phyloP scores from a whole-genome alignment of 2,113 vertebrate genomes.

The Tachysurus vachellii region DNA sequence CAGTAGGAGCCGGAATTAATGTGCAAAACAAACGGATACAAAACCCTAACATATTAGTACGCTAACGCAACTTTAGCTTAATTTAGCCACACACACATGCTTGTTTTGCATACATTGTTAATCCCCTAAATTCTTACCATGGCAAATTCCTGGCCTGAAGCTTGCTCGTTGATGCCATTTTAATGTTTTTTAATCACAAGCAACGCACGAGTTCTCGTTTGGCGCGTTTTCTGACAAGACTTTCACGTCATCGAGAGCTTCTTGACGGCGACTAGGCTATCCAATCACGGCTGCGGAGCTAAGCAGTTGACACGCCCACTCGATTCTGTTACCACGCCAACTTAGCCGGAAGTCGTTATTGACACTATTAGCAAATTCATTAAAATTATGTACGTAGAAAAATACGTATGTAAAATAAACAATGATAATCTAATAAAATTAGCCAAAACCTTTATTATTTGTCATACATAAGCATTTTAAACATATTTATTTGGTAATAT shows the following conservation, averaged over 20 bases:
- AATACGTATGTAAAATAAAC: neutral
- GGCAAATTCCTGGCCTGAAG: slow-evolving; percentile 68
- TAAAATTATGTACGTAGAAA: neutral
- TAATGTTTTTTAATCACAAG: neutral
- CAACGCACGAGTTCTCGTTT: slow-evolving; percentile 49
- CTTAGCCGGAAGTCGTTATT: neutral
- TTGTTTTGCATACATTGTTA: neutral
- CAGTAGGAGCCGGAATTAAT: neutral
- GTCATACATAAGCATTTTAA: neutral
- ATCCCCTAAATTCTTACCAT: slow-evolving; percentile 64
- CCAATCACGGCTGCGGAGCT: slow-evolving; percentile 40
- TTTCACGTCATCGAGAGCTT: neutral
- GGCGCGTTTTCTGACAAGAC: slow-evolving; percentile 63
- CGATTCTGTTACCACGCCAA: neutral
- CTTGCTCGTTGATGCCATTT: slow-evolving; percentile 69
- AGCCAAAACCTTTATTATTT: neutral
- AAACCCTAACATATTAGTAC: neutral
- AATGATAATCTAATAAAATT: neutral
- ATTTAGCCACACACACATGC: neutral
- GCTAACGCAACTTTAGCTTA: neutral
- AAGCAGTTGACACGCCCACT: neutral
- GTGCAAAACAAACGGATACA: neutral
- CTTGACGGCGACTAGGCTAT: slow-evolving; percentile 10
- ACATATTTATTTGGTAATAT: neutral
- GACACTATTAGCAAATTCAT: neutral